These are phyloP conservation scores for Diplodus puntazzo DNA, from an alignment of 2,797 vertebrate genomes.

Conservation along the genomic window DNA sequence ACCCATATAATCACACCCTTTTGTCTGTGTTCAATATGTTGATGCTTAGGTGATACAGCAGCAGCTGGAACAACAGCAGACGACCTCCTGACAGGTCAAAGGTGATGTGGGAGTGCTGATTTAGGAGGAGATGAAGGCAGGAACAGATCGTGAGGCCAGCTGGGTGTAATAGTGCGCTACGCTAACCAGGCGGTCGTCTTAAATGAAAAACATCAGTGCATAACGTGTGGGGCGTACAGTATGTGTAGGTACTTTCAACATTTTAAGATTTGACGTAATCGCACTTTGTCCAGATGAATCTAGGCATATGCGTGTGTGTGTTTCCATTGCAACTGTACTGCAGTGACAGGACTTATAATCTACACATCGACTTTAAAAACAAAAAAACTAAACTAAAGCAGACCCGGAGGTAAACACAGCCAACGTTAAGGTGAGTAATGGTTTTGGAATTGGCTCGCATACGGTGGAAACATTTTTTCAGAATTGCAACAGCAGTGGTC, in stretches of 20 bases:
- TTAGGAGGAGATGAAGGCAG: slow-evolving; percentile 40
- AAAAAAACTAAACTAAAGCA: slow-evolving; percentile 43
- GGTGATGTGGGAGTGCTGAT: slow-evolving; percentile 54
- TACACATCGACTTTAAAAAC: slow-evolving; percentile 29
- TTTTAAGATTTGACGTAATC: slow-evolving; percentile 24
- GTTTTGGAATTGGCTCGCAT: slow-evolving; percentile 47
- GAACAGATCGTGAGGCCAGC: slow-evolving; percentile 17
- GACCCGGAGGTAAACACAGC: slow-evolving; percentile 18
- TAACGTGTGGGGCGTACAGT: neutral
- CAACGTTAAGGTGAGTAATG: slow-evolving; percentile 52
- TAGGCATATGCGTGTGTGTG: neutral
- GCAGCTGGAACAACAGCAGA: slow-evolving; percentile 58
- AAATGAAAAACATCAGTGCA: slow-evolving; percentile 57
- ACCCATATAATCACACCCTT: slow-evolving; percentile 1
- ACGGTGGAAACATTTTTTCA: slow-evolving; percentile 15
- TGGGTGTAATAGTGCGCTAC: slow-evolving; percentile 55
- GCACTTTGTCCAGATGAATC: slow-evolving; percentile 17
- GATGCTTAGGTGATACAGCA: slow-evolving; percentile 20
- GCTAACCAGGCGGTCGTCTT: slow-evolving; percentile 63
- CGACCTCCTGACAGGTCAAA: slow-evolving; percentile 53
- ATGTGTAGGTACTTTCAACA: slow-evolving; percentile 1
- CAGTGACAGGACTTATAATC: slow-evolving; percentile 40
- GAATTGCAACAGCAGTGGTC: slow-evolving; percentile 7
- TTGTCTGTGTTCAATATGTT: slow-evolving; percentile 22
- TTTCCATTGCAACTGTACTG: slow-evolving; percentile 19